Conservation (phyloP, 1,140 invertebrate species). For the Scylla paramamosain region DNA sequence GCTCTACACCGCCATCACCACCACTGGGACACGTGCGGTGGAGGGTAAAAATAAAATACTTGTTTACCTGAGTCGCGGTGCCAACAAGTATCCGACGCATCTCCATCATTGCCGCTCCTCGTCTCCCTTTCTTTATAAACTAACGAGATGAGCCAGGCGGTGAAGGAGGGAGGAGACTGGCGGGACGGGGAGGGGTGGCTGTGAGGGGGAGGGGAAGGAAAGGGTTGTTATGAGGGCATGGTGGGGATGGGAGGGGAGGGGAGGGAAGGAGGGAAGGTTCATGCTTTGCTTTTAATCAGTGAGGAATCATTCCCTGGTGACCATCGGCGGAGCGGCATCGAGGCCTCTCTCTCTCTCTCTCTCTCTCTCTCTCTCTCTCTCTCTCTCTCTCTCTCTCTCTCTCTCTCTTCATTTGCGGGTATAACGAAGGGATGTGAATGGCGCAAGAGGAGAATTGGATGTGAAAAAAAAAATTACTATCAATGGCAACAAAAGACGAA, state of each 20-base stretch:
- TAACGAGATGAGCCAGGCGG: not conserved
- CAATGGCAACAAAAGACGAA: too few relatives aligned
- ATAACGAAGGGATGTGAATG: too few relatives aligned
- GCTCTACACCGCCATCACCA: not conserved
- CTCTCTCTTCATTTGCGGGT: too few relatives aligned
- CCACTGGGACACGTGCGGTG: not conserved
- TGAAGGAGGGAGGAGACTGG: not conserved
- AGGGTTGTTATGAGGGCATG: not conserved
- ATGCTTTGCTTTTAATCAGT: too few relatives aligned
- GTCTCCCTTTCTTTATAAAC: not conserved
- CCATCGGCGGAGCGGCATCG: not conserved
- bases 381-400: conserved; percentile 21
- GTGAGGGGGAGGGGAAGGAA: not conserved
- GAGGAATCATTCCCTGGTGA: too few relatives aligned
- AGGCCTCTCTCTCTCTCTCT: conserved; percentile 31
- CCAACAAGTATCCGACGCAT: not conserved
- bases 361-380: conserved; percentile 40
- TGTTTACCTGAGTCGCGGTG: not conserved
- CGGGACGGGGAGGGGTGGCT: not conserved
- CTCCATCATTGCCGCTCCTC: not conserved
- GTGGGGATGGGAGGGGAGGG: not conserved
- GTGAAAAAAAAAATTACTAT: too few relatives aligned
- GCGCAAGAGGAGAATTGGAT: too few relatives aligned
- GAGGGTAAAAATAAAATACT: conserved; percentile 1
- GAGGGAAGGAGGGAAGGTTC: not conserved